Conservation (phyloP, 2,888 invertebrate genomes). For the Eudemis profundana region DNA sequence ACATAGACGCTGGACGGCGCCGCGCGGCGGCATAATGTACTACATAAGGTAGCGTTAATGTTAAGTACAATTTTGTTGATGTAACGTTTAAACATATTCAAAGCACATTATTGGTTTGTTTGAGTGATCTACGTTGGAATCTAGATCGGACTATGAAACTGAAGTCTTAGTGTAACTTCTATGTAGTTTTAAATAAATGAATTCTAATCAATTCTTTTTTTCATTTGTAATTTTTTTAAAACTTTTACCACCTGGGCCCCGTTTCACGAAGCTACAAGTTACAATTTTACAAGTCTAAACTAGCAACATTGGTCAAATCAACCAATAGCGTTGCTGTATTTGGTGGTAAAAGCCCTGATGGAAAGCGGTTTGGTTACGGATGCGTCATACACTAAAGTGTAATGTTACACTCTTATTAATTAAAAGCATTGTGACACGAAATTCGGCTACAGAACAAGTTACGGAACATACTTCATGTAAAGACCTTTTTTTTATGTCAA, state of each 20-base stretch:
- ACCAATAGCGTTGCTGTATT: too few relatives aligned
- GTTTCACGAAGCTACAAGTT: too few relatives aligned
- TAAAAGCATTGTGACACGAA: too few relatives aligned
- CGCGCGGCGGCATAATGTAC: conserved; percentile 20
- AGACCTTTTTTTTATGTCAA: too few relatives aligned
- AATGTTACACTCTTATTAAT: too few relatives aligned
- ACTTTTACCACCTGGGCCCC: too few relatives aligned
- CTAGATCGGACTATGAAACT: conserved; percentile 70
- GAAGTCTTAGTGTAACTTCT: conserved; percentile 74
- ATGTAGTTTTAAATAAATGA: conserved; percentile 82
- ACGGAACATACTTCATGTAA: too few relatives aligned
- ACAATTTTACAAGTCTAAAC: too few relatives aligned
- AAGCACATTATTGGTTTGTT: conserved; percentile 75
- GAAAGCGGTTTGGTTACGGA: not conserved
- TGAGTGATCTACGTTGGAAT: conserved; percentile 74
- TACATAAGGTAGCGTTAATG: conserved; percentile 70
- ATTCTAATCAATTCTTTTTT: conserved; percentile 67
- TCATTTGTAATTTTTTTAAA: conserved; percentile 47
- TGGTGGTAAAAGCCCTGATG: too few relatives aligned
- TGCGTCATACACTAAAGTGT: not conserved
- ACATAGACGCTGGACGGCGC: conserved; percentile 10
- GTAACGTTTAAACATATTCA: conserved; percentile 70
- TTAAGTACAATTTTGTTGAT: conserved; percentile 84
- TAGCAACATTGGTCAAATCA: too few relatives aligned
- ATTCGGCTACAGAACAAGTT: too few relatives aligned